Percentiles rank a stretch among this genome's conserved stretches.
These are phyloP conservation scores for Eulemur coronatus DNA, from an alignment of 2,797 vertebrate genomes.

Conservation along the genomic window DNA sequence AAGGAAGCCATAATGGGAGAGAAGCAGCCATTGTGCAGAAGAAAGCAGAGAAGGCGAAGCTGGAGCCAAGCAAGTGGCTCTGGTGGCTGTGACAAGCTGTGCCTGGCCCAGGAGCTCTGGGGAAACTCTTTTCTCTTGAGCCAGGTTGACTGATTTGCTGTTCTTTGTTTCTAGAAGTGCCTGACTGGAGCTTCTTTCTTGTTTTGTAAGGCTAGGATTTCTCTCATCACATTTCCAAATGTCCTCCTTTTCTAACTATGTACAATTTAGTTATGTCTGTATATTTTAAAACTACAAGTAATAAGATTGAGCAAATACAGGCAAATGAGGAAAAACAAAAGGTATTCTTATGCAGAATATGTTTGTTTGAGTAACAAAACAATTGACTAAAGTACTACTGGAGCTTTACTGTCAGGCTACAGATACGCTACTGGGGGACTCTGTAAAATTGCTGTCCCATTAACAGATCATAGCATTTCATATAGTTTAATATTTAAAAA, in stretches of 20 bases:
- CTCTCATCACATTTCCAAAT: neutral
- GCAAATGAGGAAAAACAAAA: neutral
- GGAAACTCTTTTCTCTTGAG: neutral
- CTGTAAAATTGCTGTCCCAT: neutral
- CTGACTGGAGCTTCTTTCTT: neutral
- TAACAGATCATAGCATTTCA: neutral
- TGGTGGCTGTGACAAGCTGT: accelerated
- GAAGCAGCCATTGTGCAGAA: neutral
- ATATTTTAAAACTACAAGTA: neutral
- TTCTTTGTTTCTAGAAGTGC: neutral
- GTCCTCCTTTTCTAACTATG: neutral
- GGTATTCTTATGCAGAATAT: neutral
- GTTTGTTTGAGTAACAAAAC: neutral
- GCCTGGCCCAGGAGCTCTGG: neutral
- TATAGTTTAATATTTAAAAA: neutral
- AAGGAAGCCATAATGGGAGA: neutral
- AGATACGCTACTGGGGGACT: neutral
- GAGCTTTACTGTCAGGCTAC: neutral
- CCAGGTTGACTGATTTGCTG: neutral
- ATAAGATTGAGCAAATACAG: neutral
- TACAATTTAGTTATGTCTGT: neutral
- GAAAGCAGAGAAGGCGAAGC: neutral
- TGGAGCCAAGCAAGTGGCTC: too few relatives aligned
- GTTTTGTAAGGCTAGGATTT: neutral
- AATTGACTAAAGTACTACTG: neutral